Base-by-base conservation (phyloP, 2,113 vertebrate genomes). In the human (Homo sapiens) region DNA sequence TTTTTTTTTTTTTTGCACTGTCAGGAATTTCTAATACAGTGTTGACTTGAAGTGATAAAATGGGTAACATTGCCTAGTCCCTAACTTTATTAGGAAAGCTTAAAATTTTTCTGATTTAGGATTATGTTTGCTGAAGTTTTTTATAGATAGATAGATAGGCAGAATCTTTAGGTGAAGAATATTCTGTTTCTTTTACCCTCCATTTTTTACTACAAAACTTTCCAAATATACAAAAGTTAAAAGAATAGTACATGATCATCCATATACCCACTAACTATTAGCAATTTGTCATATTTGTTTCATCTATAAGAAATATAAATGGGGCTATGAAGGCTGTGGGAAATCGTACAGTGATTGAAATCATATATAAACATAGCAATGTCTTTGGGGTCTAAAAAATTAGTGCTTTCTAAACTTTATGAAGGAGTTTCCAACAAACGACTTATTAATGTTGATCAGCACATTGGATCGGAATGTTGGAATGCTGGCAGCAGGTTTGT, bases 381-480 rank as follows among this genome's bases (percentile, higher is more conserved):
- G 70, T 38, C n/a, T 11, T 40, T 72, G 20, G 70, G 9, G n/a
- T 20, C 52, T 38, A 40, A 38, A 72, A 72, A 38, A 98, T 98
- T 99, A 23, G 99, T 99, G 59, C 99, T 99, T 97, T 99, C 99
- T 94, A 99, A 99, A 99, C 99, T 99, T n/a, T 99, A 99, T 1
- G 99, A 99, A 97, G 98, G 99, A 94, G 99, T 99, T 6, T 99
- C 99, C 97, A 99, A 99, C 97, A 99, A 99, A 98, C 99, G 99
- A 45, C 99, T 99, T 98, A 99, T 99, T 97, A 99, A 99, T 97
- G 99, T 99, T 0, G 99, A 99, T 98, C 98, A 99, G 57, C 99
- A 99, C 2, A 99, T 99, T 9, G 99, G 99, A 97, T 99, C 99
- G 99, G 99, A 99, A 98, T 38, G 20, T 72, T 22, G 20, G n/a